Conservation (phyloP, 2,888 invertebrate genomes). For the Acrobasis consociella region DNA sequence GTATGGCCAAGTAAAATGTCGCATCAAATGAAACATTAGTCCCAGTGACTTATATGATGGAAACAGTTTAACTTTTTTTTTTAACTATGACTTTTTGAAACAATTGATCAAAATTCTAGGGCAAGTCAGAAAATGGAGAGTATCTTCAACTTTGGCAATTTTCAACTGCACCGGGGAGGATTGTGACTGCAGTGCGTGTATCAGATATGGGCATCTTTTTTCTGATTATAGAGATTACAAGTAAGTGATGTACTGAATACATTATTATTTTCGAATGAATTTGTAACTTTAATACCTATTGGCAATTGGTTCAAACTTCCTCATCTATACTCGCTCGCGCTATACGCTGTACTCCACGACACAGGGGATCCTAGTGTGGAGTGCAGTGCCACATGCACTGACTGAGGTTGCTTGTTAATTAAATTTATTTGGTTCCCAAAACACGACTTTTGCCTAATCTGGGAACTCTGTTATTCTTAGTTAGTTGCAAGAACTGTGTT, state of each 20-base stretch:
- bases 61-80: too few relatives aligned
- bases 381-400: too few relatives aligned
- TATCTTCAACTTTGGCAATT: conserved; percentile 77
- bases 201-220: conserved; percentile 77
- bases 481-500: too few relatives aligned
- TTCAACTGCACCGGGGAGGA: conserved; percentile 63
- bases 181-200: conserved; percentile 71
- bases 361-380: too few relatives aligned
- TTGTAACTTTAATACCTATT: too few relatives aligned
- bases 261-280: background rate
- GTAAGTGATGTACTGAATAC: conserved; percentile 49
- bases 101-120: conserved; percentile 45
- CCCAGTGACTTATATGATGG: background rate
- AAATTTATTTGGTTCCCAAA: too few relatives aligned
- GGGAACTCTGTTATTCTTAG: too few relatives aligned
- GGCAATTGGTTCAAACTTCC: too few relatives aligned
- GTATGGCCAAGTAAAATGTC: background rate
- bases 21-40: background rate
- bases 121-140: conserved; percentile 69
- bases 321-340: too few relatives aligned
- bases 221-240: conserved; percentile 67
- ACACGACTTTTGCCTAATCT: too few relatives aligned
- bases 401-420: too few relatives aligned
- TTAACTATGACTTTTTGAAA: background rate
- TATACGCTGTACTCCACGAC: too few relatives aligned